Conservation (phyloP, 2,797 vertebrate genomes). For the Diglossa cyanea region DNA sequence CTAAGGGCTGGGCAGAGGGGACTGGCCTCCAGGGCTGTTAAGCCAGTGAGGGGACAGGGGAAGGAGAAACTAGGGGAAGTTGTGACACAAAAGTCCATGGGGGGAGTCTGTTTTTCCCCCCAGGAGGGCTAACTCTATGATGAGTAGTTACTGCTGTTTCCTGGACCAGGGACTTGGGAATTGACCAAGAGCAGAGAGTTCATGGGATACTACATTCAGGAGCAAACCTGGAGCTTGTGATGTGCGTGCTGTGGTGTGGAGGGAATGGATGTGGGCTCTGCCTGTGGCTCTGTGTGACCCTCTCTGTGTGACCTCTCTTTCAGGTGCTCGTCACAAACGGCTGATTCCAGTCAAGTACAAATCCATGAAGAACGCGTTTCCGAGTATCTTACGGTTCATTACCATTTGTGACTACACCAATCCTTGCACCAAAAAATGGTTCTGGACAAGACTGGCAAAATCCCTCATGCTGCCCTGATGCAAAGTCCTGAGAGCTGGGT, state of each 20-base stretch:
- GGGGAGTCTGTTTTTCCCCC: no score
- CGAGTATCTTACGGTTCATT: slow-evolving; percentile 93
- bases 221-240: neutral
- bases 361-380: slow-evolving; percentile 87
- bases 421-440: slow-evolving; percentile 90
- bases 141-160: no score
- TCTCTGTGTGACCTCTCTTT: neutral
- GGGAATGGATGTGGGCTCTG: fast-evolving
- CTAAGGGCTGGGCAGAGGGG: no score
- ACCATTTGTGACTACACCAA: slow-evolving; percentile 95
- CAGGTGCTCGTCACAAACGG: slow-evolving; percentile 89
- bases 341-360: slow-evolving; percentile 95
- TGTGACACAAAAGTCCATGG: no score
- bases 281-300: neutral
- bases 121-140: no score
- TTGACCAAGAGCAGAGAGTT: neutral
- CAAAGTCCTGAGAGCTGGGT: neutral
- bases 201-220: neutral
- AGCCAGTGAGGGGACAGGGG: no score
- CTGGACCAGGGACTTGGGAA: no score
- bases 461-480: slow-evolving; percentile 77
- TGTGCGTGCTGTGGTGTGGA: neutral
- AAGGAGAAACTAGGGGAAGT: no score
- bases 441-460: slow-evolving; percentile 90
- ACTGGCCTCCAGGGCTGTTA: no score